These are phyloP conservation scores for Podarcis raffonei DNA, from an alignment of 2,113 vertebrate species.

Conservation along the genomic window DNA sequence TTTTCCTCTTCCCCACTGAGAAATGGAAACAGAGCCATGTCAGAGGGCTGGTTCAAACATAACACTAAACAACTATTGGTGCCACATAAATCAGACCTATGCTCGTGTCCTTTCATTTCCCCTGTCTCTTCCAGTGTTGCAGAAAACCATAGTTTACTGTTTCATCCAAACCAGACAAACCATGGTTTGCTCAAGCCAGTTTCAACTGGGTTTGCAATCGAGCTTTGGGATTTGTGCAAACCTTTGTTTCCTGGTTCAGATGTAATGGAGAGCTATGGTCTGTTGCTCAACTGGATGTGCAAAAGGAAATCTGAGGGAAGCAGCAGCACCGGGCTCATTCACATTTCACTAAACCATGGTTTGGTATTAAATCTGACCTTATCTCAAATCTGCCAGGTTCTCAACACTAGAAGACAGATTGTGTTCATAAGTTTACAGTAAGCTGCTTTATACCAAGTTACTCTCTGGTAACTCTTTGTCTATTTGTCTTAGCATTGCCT, in stretches of 20 bases:
- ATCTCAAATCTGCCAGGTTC: neutral
- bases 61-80: neutral
- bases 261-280: neutral
- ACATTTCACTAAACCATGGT: neutral
- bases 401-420: neutral
- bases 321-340: neutral
- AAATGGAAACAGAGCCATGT: neutral
- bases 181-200: neutral
- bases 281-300: neutral
- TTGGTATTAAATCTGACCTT: neutral
- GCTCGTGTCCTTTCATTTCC: neutral
- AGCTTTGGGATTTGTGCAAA: neutral
- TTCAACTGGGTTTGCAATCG: too few species aligned
- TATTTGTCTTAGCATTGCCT: neutral
- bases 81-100: neutral
- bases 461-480: neutral
- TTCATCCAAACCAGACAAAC: neutral
- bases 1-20: neutral
- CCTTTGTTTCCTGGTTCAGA: neutral
- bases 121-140: neutral
- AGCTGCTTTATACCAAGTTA: neutral
- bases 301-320: neutral
- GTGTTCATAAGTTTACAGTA: neutral
- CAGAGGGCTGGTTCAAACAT: neutral
- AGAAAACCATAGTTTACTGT: neutral